phyloP scores from a whole-genome alignment of 1,140 invertebrate species.

The Brachystomella parvula region DNA sequence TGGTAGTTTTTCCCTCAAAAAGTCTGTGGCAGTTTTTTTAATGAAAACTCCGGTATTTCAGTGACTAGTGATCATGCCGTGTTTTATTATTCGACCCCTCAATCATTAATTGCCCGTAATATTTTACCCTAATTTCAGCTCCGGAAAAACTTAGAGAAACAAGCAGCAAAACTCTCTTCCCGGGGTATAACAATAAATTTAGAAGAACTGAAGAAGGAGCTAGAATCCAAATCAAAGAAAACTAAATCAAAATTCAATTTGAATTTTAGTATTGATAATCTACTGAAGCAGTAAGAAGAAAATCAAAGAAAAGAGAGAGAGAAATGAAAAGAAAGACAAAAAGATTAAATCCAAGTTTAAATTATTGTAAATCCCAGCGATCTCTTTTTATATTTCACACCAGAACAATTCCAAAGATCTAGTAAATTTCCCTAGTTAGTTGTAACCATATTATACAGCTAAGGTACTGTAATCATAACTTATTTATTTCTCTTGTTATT shows the following conservation, averaged over 20 bases:
- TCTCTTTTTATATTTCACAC: too few species aligned
- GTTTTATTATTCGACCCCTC: background rate
- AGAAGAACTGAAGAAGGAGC: slow-evolving; percentile 66
- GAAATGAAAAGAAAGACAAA: background rate
- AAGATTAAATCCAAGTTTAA: background rate
- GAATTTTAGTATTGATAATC: slow-evolving; percentile 31
- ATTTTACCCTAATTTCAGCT: slow-evolving; percentile 48
- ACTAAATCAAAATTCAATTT: slow-evolving; percentile 16
- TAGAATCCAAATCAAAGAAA: slow-evolving; percentile 49
- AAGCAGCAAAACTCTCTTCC: slow-evolving; percentile 78
- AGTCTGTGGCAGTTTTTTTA: too few species aligned
- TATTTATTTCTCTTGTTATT: too few species aligned
- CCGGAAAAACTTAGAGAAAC: slow-evolving; percentile 82
- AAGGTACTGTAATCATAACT: too few species aligned
- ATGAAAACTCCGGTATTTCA: too few species aligned
- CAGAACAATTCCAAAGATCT: too few species aligned
- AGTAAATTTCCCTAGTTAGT: too few species aligned
- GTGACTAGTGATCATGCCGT: too few species aligned
- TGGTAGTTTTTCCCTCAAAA: too few species aligned
- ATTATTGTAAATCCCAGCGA: too few species aligned
- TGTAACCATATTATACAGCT: too few species aligned
- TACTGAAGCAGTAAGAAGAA: slow-evolving; percentile 24
- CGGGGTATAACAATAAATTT: slow-evolving; percentile 82
- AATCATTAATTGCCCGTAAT: background rate
- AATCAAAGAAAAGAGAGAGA: slow-evolving; percentile 2